phyloP scores from a whole-genome alignment of 1,140 invertebrate species.

The Brachystomella parvula region DNA sequence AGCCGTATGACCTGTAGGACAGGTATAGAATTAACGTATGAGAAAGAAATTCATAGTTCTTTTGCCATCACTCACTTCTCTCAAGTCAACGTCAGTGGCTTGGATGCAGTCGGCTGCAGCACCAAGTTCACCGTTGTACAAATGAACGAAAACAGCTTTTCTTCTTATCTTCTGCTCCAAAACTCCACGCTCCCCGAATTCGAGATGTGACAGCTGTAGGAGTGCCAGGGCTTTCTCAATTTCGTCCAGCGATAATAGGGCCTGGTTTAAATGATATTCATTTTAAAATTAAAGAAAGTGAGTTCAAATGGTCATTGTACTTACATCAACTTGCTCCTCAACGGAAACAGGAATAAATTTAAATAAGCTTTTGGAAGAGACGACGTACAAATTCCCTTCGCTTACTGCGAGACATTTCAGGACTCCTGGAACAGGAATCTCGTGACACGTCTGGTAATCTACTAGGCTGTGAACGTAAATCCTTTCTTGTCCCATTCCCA shows the following conservation, averaged over 20 bases:
- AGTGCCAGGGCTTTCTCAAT: conserved; percentile 30
- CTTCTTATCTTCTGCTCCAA: conserved; percentile 26
- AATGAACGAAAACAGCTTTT: conserved; percentile 29
- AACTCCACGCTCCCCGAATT: conserved; percentile 13
- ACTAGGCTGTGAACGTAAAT: conserved; percentile 27
- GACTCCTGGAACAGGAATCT: conserved; percentile 5
- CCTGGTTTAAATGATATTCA: conserved; percentile 15
- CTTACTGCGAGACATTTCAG: conserved; percentile 25
- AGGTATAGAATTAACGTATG: neutral
- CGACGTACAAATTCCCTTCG: conserved; percentile 36
- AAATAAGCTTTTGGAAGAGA: conserved; percentile 28
- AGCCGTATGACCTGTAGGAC: conserved; percentile 24
- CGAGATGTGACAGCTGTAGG: conserved; percentile 25
- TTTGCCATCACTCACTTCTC: conserved; percentile 27
- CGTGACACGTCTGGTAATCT: conserved; percentile 11
- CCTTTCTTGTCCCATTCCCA: conserved; percentile 24
- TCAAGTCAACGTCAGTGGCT: conserved; percentile 26
- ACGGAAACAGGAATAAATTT: conserved; percentile 30
- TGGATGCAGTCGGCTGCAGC: conserved; percentile 22
- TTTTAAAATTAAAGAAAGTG: neutral
- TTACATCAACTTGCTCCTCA: conserved; percentile 35
- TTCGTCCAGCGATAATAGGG: conserved; percentile 23
- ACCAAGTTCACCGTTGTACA: conserved; percentile 23
- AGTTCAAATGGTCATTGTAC: neutral
- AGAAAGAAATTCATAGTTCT: neutral